Evolutionary conservation across 2,797 vertebrate genomes (phyloP), one percentile per base, ranked within the genome.

Genomic region (Carapus acus): DNA sequence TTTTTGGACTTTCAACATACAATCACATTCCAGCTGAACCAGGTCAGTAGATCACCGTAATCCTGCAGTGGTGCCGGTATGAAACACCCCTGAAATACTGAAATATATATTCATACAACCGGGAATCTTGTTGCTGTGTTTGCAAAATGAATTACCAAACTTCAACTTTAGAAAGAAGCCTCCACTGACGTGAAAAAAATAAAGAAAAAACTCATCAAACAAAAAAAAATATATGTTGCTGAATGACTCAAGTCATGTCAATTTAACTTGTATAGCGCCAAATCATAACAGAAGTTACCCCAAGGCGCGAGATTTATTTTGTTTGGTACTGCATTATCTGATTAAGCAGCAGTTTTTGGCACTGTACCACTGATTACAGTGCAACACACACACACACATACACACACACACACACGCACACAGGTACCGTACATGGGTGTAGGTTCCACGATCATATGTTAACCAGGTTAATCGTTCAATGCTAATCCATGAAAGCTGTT

Each of bases 401-500:
- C 42, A 46, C 13, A 47, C 38, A 58, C n/a, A 50, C 2, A 46
- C 1, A 52, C 16, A 41, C 62, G 60, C 24, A 46, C 43, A 47
- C 24, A 65, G 49, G n/a, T n/a, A n/a, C n/a, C n/a, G n/a, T n/a
- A 57, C 48, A 37, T 29, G 16, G 49, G 70, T 54, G 70, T 73
- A 62, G 60, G 64, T 59, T 77, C 72, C 78, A 76, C 69, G 69
- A 73, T 73, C 73, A 61, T 74, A 76, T 74, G 74, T 61, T 81
- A 78, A 81, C 48, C 53, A 45, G 58, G 60, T 72, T 77, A 78
- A 77, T 76, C 66, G 50, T 70, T 69, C 59, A 56, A 63, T 54
- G 64, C 62, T 79, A 76, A 83, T 80, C 72, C 77, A 69, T 61
- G 62, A 64, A 78, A 75, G 71, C 73, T 68, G 69, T 75, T 81